Conservation (phyloP, 2,888 invertebrate genomes). For the Trileptium ribeirensis region DNA sequence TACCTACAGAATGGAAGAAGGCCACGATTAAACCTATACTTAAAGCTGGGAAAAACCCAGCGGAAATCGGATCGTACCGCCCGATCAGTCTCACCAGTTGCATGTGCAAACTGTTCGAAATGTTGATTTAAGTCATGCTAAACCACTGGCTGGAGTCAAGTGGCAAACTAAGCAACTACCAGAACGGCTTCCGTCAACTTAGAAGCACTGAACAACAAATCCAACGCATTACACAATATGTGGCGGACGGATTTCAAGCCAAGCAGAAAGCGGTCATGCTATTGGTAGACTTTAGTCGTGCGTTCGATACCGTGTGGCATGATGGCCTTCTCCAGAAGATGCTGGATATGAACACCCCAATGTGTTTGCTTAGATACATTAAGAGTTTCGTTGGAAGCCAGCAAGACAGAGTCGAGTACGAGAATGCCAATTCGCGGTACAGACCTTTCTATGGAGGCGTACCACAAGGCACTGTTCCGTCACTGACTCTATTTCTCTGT, state of each 20-base stretch:
- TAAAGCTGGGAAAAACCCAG: neutral
- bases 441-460: too few relatives aligned
- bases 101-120: neutral
- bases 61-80: neutral
- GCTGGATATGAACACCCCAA: neutral
- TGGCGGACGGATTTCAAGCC: neutral
- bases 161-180: neutral
- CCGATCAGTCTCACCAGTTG: neutral
- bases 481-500: neutral
- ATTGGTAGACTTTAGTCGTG: neutral
- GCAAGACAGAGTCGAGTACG: neutral
- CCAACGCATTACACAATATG: neutral
- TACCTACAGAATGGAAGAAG: neutral
- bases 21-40: neutral
- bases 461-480: too few relatives aligned
- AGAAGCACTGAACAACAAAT: neutral
- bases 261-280: neutral
- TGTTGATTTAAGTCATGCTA: neutral
- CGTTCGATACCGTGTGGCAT: neutral
- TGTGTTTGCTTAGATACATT: neutral
- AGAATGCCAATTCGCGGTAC: neutral
- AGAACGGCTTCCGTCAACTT: neutral
- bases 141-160: neutral
- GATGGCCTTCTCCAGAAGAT: neutral
- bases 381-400: neutral